A percentile compares a stretch with the other conserved stretches of the same genome.
Conservation (phyloP, 2,888 invertebrate species). For the Melieria omissa region DNA sequence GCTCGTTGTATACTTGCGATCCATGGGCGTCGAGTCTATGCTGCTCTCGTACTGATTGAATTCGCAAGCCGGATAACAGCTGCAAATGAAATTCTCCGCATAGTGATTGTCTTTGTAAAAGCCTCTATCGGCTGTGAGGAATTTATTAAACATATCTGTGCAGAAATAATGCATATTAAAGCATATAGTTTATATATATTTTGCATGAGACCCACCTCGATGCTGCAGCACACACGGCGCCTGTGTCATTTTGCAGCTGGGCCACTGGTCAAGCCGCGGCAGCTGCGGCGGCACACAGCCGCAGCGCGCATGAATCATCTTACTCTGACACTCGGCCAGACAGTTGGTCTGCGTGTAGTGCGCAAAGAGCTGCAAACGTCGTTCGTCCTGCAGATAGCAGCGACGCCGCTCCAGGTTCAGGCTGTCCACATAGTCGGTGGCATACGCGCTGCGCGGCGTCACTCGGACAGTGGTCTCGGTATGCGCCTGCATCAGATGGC, state of each 20-base stretch:
- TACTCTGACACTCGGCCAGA: slow-evolving; percentile 70
- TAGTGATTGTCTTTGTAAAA: slow-evolving; percentile 33
- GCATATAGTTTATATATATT: neutral
- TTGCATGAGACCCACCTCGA: slow-evolving; percentile 44
- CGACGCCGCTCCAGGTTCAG: slow-evolving; percentile 66
- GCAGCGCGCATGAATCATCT: slow-evolving; percentile 68
- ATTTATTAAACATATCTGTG: neutral
- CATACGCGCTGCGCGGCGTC: slow-evolving; percentile 71
- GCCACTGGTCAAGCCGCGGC: slow-evolving; percentile 54
- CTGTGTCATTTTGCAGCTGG: slow-evolving; percentile 50
- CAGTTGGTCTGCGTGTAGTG: slow-evolving; percentile 76
- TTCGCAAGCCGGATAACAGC: slow-evolving; percentile 70
- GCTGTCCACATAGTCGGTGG: slow-evolving; percentile 68
- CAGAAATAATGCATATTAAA: too few species aligned
- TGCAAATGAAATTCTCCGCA: slow-evolving; percentile 46
- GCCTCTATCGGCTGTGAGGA: neutral
- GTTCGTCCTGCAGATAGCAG: slow-evolving; percentile 72
- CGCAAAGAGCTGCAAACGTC: slow-evolving; percentile 54
- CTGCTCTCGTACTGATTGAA: slow-evolving; percentile 71
- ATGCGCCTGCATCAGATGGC: slow-evolving; percentile 69
- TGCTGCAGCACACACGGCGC: slow-evolving; percentile 50
- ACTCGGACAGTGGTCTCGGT: slow-evolving; percentile 72
- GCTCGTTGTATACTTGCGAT: slow-evolving; percentile 64
- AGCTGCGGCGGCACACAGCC: slow-evolving; percentile 72
- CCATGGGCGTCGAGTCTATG: slow-evolving; percentile 69